phyloP scores from a whole-genome alignment of 2,888 invertebrate genomes.

The Masnerella sp. region DNA sequence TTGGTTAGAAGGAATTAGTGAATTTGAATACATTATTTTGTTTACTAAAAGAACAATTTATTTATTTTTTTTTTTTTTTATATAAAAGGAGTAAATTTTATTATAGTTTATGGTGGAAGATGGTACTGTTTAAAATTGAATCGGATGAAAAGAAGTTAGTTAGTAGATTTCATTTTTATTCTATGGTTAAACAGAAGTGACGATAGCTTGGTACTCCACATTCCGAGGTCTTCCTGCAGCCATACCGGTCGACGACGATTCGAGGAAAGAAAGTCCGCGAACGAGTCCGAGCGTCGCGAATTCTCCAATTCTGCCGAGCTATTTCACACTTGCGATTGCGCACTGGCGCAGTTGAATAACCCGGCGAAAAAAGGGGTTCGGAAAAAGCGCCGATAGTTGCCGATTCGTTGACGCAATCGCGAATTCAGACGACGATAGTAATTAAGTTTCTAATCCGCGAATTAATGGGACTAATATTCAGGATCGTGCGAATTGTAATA shows the following conservation, averaged over 20 bases:
- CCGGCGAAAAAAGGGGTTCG: neutral
- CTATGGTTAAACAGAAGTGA: constrained; percentile 43
- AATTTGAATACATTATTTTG: too few species aligned
- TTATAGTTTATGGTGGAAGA: too few species aligned
- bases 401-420: constrained; percentile 21
- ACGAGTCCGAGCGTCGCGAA: constrained; percentile 26
- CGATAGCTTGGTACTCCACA: constrained; percentile 25
- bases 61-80: too few species aligned
- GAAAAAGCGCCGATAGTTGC: neutral
- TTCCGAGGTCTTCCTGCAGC: constrained; percentile 45
- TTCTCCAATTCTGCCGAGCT: constrained; percentile 38
- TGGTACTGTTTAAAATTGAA: too few species aligned
- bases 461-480: constrained; percentile 47
- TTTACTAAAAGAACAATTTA: too few species aligned
- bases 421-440: constrained; percentile 22
- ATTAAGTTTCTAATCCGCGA: constrained; percentile 56
- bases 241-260: constrained; percentile 49
- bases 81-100: too few species aligned
- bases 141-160: too few species aligned
- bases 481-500: constrained; percentile 45
- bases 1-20: too few species aligned
- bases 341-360: constrained; percentile 6
- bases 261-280: constrained; percentile 56
- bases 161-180: constrained; percentile 52
- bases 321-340: constrained; percentile 53